These are phyloP conservation scores for Triplophysa tibetana DNA, from an alignment of 2,113 vertebrate species.

Conservation along the genomic window DNA sequence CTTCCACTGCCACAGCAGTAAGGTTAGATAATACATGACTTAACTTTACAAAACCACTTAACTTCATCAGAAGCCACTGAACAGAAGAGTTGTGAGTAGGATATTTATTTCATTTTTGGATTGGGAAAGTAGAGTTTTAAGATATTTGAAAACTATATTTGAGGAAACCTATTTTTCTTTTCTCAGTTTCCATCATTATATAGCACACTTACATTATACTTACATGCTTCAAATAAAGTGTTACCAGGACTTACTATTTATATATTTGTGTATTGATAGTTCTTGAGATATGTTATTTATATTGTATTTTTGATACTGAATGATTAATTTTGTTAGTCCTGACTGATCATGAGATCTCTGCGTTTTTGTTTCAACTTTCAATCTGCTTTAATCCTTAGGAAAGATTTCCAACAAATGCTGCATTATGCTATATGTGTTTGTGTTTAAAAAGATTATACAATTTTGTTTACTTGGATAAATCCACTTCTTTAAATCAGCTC, in stretches of 20 bases:
- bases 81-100: not conserved
- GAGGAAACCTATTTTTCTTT: too few species aligned
- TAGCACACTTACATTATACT: too few species aligned
- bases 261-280: too few species aligned
- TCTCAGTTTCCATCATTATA: too few species aligned
- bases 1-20: not conserved
- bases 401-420: not conserved
- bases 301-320: not conserved
- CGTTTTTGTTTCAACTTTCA: not conserved
- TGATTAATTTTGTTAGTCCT: too few species aligned
- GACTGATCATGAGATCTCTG: too few species aligned
- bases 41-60: not conserved
- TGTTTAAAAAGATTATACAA: constrained; percentile 1
- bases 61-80: not conserved
- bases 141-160: too few species aligned
- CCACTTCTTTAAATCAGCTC: constrained; percentile 1
- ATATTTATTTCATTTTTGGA: too few species aligned
- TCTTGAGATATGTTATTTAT: too few species aligned
- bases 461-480: constrained; percentile 7
- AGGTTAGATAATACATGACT: not conserved
- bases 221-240: too few species aligned
- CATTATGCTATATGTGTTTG: constrained; percentile 6
- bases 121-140: too few species aligned
- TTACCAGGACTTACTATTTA: too few species aligned
- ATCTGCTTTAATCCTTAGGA: not conserved